Conservation (phyloP, 2,888 invertebrate species). For the Perithous albicinctus region DNA sequence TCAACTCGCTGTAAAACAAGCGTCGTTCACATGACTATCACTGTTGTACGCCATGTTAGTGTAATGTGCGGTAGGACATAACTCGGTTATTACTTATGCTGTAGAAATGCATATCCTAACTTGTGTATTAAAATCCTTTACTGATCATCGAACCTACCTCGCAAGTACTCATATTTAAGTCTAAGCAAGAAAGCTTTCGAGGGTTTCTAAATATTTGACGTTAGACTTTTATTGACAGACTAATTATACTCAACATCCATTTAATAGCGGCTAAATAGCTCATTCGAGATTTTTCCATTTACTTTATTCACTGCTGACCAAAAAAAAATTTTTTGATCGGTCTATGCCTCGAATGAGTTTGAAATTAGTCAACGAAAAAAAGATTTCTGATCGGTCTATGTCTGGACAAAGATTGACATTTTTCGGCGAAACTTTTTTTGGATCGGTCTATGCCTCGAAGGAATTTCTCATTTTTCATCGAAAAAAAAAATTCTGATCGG, state of each 20-base stretch:
- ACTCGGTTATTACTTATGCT: constrained; percentile 1
- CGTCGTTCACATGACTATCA: background rate
- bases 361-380: too few relatives aligned
- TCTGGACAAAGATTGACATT: too few relatives aligned
- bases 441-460: too few relatives aligned
- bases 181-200: too few relatives aligned
- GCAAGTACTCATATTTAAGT: background rate
- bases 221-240: background rate
- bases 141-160: background rate
- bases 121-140: background rate
- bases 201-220: constrained; percentile 8
- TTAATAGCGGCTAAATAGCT: constrained; percentile 43
- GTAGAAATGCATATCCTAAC: background rate
- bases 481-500: too few relatives aligned
- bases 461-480: too few relatives aligned
- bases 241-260: constrained; percentile 7
- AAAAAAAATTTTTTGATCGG: too few relatives aligned
- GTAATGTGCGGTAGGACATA: background rate
- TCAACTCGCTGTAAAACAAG: background rate
- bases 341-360: too few relatives aligned
- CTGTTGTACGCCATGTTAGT: background rate
- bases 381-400: too few relatives aligned
- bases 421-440: too few relatives aligned
- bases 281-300: constrained; percentile 14
- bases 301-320: constrained; percentile 5